Conservation (phyloP, 2,113 vertebrate species). For the Theropithecus gelada region DNA sequence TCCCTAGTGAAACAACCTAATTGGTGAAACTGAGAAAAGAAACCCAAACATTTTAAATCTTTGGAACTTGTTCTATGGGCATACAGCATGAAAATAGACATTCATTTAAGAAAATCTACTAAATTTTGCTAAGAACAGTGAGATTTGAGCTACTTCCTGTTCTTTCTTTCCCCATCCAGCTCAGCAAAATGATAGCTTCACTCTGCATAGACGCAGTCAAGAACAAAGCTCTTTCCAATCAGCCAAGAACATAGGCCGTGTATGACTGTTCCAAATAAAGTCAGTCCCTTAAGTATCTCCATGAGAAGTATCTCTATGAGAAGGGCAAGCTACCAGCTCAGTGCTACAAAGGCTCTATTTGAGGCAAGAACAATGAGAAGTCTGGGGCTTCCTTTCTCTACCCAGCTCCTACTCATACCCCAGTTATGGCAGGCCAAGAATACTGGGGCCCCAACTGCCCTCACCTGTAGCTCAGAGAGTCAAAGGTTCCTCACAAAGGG, state of each 20-base stretch:
- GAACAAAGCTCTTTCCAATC: not conserved
- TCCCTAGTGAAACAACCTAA: not conserved
- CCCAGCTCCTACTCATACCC: not conserved
- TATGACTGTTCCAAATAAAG: too few species aligned
- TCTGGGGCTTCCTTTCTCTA: not conserved
- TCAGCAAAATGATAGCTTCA: not conserved
- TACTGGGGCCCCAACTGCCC: not conserved
- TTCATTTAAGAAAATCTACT: not conserved
- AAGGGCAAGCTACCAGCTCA: not conserved
- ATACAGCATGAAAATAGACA: not conserved
- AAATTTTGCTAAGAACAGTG: not conserved
- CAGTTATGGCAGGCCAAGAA: not conserved
- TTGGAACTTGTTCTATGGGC: not conserved
- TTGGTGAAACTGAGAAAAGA: conserved; percentile 5
- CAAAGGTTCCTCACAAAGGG: not conserved
- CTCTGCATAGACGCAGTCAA: not conserved
- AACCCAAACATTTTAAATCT: not conserved
- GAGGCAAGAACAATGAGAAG: not conserved
- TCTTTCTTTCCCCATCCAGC: not conserved
- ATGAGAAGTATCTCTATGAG: too few species aligned
- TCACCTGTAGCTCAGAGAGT: not conserved
- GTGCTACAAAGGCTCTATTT: not conserved
- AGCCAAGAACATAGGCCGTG: not conserved
- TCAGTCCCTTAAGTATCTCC: too few species aligned
- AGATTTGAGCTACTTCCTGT: not conserved